These are phyloP conservation scores for Dinocampus coccinellae DNA, from an alignment of 2,888 invertebrate species.

Conservation along the genomic window DNA sequence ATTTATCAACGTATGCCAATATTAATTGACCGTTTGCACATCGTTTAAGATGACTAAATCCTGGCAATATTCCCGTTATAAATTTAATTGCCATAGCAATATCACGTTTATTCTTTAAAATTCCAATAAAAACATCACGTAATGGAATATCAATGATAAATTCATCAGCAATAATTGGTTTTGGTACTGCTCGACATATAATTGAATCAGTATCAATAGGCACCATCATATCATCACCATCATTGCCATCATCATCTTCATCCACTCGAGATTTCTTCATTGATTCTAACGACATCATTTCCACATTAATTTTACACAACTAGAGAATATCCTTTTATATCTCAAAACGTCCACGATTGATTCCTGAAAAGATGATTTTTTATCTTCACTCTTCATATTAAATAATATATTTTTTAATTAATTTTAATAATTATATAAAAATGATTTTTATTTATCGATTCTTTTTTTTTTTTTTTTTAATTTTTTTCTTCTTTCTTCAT, in stretches of 20 bases:
- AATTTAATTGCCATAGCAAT: slow-evolving; percentile 78
- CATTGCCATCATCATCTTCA: slow-evolving; percentile 31
- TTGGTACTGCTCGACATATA: slow-evolving; percentile 41
- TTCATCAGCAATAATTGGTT: slow-evolving; percentile 74
- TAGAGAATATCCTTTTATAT: not conserved
- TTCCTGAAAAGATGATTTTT: slow-evolving; percentile 59
- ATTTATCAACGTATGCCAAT: slow-evolving; percentile 68
- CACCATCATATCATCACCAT: no score
- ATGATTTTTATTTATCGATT: not conserved
- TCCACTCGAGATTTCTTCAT: slow-evolving; percentile 40
- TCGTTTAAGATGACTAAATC: slow-evolving; percentile 81
- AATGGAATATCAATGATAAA: slow-evolving; percentile 70
- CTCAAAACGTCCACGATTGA: not conserved
- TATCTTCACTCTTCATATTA: slow-evolving; percentile 42
- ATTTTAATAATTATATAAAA: not conserved
- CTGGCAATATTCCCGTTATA: slow-evolving; percentile 73
- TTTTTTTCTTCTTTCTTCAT: no score
- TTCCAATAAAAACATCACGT: slow-evolving; percentile 74
- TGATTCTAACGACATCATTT: slow-evolving; percentile 17
- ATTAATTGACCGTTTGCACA: slow-evolving; percentile 76
- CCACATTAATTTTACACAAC: no score
- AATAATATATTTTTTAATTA: not conserved
- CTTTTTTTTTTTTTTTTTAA: no score
- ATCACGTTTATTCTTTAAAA: slow-evolving; percentile 74
- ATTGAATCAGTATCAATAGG: not conserved